Conservation (phyloP, 2,797 vertebrate species). For the Sebastes variabilis region DNA sequence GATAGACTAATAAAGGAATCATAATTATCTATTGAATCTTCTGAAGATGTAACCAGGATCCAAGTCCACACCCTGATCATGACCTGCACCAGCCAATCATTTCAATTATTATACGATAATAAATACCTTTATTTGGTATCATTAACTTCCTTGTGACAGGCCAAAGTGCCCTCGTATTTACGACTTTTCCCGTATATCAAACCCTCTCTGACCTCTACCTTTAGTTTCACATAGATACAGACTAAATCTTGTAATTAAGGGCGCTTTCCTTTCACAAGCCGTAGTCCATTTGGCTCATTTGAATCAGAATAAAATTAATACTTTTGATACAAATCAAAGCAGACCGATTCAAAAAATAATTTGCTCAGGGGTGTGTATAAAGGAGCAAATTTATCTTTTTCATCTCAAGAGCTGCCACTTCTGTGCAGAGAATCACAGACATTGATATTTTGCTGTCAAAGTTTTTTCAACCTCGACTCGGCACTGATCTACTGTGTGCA, state of each 20-base stretch:
- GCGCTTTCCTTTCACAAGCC: too few relatives aligned
- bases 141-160: background rate
- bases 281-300: too few relatives aligned
- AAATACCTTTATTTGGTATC: background rate
- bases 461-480: too few relatives aligned
- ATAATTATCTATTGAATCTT: background rate
- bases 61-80: background rate
- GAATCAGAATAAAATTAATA: too few relatives aligned
- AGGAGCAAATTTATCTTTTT: too few relatives aligned
- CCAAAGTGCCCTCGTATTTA: background rate
- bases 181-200: background rate
- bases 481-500: too few relatives aligned
- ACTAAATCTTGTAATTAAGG: background rate
- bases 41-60: background rate
- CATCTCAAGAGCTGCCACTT: too few relatives aligned
- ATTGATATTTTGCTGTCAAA: too few relatives aligned
- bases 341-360: too few relatives aligned
- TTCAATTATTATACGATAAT: background rate
- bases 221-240: background rate
- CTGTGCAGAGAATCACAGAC: too few relatives aligned
- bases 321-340: too few relatives aligned
- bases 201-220: background rate
- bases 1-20: background rate
- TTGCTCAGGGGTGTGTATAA: too few relatives aligned
- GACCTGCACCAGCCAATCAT: background rate